Evolutionary conservation across 2,888 invertebrate species (phyloP).

Genomic region (Coelinius sp.): DNA sequence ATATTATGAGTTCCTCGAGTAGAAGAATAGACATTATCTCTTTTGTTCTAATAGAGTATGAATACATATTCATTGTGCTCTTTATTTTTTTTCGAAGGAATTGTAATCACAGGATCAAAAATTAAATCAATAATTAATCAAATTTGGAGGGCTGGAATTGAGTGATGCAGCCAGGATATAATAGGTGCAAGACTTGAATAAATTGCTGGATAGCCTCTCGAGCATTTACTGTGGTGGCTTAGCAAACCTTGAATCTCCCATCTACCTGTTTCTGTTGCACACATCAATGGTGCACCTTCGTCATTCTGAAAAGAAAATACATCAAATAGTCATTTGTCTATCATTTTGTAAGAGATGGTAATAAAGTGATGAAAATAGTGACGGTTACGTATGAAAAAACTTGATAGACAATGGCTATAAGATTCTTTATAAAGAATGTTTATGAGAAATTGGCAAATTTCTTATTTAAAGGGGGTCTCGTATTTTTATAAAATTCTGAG

Average conservation of each 20-base stretch:
- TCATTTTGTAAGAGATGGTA: too few relatives aligned
- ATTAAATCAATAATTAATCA: conserved; percentile 50
- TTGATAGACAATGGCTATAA: too few relatives aligned
- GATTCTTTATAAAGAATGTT: neutral
- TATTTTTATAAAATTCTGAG: too few relatives aligned
- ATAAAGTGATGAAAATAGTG: too few relatives aligned
- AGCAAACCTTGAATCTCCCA: conserved; percentile 77
- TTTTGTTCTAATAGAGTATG: conserved; percentile 25
- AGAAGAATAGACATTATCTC: conserved; percentile 25
- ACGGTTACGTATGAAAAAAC: too few relatives aligned
- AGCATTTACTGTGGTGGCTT: conserved; percentile 76
- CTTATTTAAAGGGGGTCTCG: too few relatives aligned
- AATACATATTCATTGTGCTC: conserved; percentile 1
- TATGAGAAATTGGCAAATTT: too few relatives aligned
- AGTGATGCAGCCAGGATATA: conserved; percentile 65
- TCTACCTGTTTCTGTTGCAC: conserved; percentile 72
- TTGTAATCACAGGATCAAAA: conserved; percentile 21
- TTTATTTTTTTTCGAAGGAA: neutral
- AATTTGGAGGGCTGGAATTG: conserved; percentile 64
- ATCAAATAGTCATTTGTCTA: conserved; percentile 6
- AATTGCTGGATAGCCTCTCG: conserved; percentile 75
- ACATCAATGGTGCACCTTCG: conserved; percentile 79
- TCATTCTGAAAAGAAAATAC: conserved; percentile 73
- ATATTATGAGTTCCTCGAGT: conserved; percentile 50
- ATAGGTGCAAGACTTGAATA: conserved; percentile 69